These are phyloP conservation scores for Oreohelix idahoensis DNA, from an alignment of 1,140 invertebrate species.

Conservation along the genomic window DNA sequence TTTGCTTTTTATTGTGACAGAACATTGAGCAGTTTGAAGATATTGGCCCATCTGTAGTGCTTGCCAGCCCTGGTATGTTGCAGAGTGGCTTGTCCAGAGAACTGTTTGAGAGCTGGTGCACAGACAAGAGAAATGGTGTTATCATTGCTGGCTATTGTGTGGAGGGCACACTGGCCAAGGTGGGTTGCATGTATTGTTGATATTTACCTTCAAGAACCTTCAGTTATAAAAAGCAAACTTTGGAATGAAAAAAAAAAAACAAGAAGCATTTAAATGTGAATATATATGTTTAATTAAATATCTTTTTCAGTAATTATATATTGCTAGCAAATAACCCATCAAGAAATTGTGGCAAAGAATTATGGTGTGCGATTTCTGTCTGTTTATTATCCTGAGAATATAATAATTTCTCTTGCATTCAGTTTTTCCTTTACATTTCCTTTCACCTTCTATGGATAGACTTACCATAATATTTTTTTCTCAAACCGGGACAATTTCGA, in stretches of 20 bases:
- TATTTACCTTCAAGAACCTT: no score
- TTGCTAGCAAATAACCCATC: no score
- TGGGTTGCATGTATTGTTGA: slow-evolving; percentile 44
- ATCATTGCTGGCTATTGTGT: slow-evolving; percentile 99
- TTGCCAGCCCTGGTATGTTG: slow-evolving; percentile 99
- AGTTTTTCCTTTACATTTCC: no score
- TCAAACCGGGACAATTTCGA: no score
- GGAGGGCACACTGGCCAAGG: slow-evolving; percentile 97
- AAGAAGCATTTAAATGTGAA: neutral
- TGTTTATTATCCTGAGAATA: no score
- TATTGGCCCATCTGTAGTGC: slow-evolving; percentile 98
- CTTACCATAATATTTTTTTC: no score
- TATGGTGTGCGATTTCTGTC: no score
- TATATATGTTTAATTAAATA: neutral
- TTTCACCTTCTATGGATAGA: no score
- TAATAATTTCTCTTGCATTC: no score
- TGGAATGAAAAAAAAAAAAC: neutral
- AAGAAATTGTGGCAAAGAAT: no score
- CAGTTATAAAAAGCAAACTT: no score
- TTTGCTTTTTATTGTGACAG: slow-evolving; percentile 71
- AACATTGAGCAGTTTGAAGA: slow-evolving; percentile 99
- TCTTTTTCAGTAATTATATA: no score
- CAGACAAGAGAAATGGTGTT: slow-evolving; percentile 96
- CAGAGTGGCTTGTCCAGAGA: slow-evolving; percentile 97
- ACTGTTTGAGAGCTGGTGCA: slow-evolving; percentile 99